Evolutionary conservation across 1,140 invertebrate species (phyloP).

Genomic region (Leptinotarsa undecemlineata): DNA sequence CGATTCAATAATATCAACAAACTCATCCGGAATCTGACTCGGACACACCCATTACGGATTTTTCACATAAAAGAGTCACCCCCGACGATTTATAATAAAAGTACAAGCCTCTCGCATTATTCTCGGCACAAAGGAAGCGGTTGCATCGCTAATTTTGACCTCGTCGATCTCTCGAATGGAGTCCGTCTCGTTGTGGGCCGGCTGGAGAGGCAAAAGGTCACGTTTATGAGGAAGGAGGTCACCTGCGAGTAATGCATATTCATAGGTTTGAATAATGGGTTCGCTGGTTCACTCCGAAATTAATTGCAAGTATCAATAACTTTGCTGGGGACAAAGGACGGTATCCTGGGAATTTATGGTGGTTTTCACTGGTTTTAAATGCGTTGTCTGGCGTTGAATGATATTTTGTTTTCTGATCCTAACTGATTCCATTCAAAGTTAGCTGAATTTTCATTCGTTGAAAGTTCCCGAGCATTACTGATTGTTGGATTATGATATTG

Average conservation of each 20-base stretch:
- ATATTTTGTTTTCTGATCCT: no score
- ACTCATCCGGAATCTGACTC: no score
- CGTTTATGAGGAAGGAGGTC: slow-evolving; percentile 7
- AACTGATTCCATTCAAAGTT: no score
- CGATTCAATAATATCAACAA: no score
- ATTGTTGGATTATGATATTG: no score
- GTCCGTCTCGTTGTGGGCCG: background rate
- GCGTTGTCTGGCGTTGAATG: no score
- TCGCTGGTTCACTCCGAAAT: background rate
- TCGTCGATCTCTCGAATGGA: background rate
- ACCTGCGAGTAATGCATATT: slow-evolving; percentile 3
- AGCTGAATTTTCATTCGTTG: no score
- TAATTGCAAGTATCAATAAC: slow-evolving; percentile 8
- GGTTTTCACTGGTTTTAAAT: background rate
- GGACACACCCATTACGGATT: no score
- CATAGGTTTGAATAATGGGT: slow-evolving; percentile 5
- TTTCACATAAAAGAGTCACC: background rate
- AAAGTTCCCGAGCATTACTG: no score
- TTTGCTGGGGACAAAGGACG: background rate
- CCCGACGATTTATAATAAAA: slow-evolving; percentile 38
- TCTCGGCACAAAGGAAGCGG: slow-evolving; percentile 36
- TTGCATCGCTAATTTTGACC: slow-evolving; percentile 35
- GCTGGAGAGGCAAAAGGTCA: background rate
- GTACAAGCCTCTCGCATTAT: slow-evolving; percentile 38
- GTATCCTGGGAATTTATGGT: background rate